Base-by-base conservation (phyloP, 2,888 invertebrate species). In the Eugnorisma glareosa region DNA sequence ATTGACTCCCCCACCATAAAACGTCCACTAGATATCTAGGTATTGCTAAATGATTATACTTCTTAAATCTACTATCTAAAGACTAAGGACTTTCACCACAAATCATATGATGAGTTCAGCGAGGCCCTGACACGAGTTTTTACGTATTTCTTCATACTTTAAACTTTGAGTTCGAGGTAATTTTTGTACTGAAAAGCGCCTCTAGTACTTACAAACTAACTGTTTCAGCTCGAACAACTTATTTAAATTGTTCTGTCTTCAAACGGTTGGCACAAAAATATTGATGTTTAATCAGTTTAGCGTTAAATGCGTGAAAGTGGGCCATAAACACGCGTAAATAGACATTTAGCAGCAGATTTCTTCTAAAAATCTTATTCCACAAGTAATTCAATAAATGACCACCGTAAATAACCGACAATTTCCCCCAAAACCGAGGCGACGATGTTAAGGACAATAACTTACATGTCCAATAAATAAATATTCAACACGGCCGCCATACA, bases 391-490 rank as follows among this genome's bases (percentile, higher is more conserved):
- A 86, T 75, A 78, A 83, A 84, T 74, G 77, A 64, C 77, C 69
- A 63, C 48, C 11, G 64, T 75, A 79, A 89, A 83, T 77, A 77
- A 73, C 69, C 63, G 3, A 11, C 80, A 64, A 83, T 81, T 76
- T 73, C 74, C 76, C 78, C 81, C 67, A 63, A 80, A 89, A 84
- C 77, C 81, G 35, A 67, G 75, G 67, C 79, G 71, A 67, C 77
- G 48, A 83, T 69, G 70, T 73, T 81, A 76, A 84, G 68, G 64
- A 82, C 91, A 86, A 94, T 95, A 94, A 93, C 92, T 95, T 91
- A 94, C 93, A 84, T 79, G 79, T 83, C 89, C 93, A 91, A 93
- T 93, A 95, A 94, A 96, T 96, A 96, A 95, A 96, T 96, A 96
- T 96, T 96, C 96, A 96, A 94, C 94, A 90, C 90, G 83, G 75